A percentile compares a stretch with the other conserved stretches of the same genome.
Conservation (phyloP, 2,113 vertebrate species). For the Turnix velox region DNA sequence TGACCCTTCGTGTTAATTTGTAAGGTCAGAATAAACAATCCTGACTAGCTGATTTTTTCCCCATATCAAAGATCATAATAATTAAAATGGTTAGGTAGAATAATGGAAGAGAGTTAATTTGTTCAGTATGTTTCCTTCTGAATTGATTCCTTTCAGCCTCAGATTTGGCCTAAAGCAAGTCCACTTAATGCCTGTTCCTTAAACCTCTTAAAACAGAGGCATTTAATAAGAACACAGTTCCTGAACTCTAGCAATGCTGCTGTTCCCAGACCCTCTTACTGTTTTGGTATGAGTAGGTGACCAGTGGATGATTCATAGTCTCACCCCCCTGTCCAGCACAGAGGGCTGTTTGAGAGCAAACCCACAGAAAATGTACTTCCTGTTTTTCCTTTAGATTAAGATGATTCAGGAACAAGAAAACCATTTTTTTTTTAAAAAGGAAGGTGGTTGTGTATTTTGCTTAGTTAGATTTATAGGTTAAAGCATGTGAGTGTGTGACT, state of each 20-base stretch:
- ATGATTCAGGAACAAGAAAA: neutral
- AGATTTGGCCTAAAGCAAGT: constrained; percentile 47
- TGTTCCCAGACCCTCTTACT: neutral
- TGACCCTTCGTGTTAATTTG: neutral
- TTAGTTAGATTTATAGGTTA: neutral
- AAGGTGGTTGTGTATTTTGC: neutral
- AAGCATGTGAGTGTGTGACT: neutral
- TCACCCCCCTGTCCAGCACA: neutral
- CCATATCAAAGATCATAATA: constrained; percentile 1
- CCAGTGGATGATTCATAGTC: constrained; percentile 14
- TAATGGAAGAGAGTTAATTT: constrained; percentile 42
- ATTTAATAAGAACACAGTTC: neutral
- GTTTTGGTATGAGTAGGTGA: neutral
- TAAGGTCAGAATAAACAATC: neutral
- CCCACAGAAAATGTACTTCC: neutral
- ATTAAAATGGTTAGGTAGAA: constrained; percentile 18
- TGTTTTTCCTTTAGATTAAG: neutral
- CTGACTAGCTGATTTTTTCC: constrained; percentile 12
- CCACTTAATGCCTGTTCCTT: neutral
- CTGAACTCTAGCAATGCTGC: neutral
- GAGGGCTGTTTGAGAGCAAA: constrained; percentile 26
- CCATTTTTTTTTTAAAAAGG: neutral
- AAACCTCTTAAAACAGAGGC: neutral
- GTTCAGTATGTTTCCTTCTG: constrained; percentile 49
- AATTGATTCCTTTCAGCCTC: constrained; percentile 34